phyloP scores from a whole-genome alignment of 1,140 invertebrate genomes.

The Panulirus ornatus region DNA sequence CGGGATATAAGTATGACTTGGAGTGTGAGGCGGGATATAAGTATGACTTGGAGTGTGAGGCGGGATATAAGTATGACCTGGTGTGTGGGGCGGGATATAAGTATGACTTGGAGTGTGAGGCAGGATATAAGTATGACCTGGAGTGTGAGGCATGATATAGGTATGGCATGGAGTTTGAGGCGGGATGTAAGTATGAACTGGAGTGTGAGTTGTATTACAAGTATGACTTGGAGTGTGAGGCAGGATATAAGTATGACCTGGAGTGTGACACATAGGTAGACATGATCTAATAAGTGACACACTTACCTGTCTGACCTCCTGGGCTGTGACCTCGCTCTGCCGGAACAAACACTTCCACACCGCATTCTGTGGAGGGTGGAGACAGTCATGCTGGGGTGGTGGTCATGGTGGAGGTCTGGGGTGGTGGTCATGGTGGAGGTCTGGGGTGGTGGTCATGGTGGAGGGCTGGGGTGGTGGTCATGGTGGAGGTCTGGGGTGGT shows the following conservation, averaged over 20 bases:
- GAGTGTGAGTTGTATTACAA: not conserved
- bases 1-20: not conserved
- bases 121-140: too few relatives aligned
- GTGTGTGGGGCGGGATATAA: too few relatives aligned
- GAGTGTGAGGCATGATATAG: too few relatives aligned
- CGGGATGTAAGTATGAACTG: not conserved
- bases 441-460: not conserved
- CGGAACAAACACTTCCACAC: conserved; percentile 61
- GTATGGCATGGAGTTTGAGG: too few relatives aligned
- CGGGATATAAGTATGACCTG: too few relatives aligned
- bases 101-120: too few relatives aligned
- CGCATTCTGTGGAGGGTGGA: conserved; percentile 30
- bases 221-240: not conserved
- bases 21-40: not conserved
- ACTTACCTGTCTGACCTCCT: conserved; percentile 43
- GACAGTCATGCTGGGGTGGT: not conserved
- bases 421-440: not conserved
- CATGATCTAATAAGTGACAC: too few relatives aligned
- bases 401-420: not conserved
- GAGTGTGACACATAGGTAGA: too few relatives aligned
- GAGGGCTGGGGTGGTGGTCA: not conserved
- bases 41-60: not conserved
- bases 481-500: not conserved
- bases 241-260: too few relatives aligned
- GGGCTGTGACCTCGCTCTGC: conserved; percentile 36